phyloP scores from a whole-genome alignment of 2,797 vertebrate genomes.

The Chromobotia macracanthus region DNA sequence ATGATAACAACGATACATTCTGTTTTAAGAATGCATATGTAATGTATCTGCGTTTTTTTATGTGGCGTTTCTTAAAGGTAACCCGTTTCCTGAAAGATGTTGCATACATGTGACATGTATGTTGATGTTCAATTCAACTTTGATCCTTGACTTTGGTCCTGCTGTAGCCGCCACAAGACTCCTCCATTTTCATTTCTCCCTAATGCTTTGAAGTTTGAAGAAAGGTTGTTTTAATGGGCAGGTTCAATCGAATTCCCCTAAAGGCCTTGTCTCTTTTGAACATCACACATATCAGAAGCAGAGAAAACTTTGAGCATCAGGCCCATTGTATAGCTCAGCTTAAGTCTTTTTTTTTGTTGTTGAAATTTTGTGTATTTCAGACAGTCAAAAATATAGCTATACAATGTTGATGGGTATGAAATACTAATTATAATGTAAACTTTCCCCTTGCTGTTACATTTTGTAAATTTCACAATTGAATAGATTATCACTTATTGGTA shows the following conservation, averaged over 20 bases:
- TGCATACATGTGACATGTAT: too few relatives aligned
- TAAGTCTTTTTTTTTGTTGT: neutral
- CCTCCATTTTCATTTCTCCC: constrained; percentile 68
- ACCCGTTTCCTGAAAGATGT: constrained; percentile 10
- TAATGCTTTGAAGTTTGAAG: constrained; percentile 87
- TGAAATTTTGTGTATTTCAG: neutral
- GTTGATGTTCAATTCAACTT: constrained; percentile 1
- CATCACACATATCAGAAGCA: too few relatives aligned
- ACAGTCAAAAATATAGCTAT: too few relatives aligned
- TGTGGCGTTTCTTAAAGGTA: neutral
- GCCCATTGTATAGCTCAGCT: neutral
- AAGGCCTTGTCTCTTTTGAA: too few relatives aligned
- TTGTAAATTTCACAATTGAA: neutral
- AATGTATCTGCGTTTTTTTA: neutral
- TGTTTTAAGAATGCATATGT: constrained; percentile 60
- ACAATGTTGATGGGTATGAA: constrained; percentile 7
- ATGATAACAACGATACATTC: constrained; percentile 48
- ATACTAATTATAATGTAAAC: neutral
- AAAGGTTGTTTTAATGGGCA: constrained; percentile 60
- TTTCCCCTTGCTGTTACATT: neutral
- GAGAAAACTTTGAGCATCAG: neutral
- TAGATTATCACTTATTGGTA: too few relatives aligned
- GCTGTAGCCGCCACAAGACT: constrained; percentile 30
- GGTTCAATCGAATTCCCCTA: constrained; percentile 61
- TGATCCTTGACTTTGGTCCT: constrained; percentile 28